Evolutionary conservation across 2,888 invertebrate species (phyloP).

Genomic region (Malacosoma neustria): DNA sequence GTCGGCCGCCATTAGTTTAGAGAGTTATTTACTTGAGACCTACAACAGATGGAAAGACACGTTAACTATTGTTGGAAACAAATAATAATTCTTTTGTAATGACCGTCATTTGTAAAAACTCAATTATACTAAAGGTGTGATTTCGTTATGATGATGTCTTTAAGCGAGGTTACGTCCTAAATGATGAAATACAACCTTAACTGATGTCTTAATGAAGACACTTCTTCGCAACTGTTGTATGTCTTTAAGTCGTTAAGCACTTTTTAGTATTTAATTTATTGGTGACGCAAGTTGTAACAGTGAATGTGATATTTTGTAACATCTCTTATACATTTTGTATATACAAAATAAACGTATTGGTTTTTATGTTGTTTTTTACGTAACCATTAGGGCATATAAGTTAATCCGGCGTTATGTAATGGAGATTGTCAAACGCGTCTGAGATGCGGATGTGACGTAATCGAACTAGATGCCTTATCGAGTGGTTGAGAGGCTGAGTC

Average conservation of each 20-base stretch:
- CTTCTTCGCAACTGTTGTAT: not conserved
- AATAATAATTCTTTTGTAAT: too few relatives aligned
- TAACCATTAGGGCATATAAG: conserved; percentile 29
- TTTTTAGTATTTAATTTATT: conserved; percentile 45
- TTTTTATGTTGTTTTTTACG: conserved; percentile 29
- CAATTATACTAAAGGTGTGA: too few relatives aligned
- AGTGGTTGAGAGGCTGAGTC: not conserved
- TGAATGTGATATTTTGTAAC: conserved; percentile 65
- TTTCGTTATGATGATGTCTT: not conserved
- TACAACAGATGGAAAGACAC: not conserved
- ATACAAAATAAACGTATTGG: conserved; percentile 44
- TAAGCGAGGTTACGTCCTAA: not conserved
- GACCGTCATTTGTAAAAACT: too few relatives aligned
- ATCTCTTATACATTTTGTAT: conserved; percentile 63
- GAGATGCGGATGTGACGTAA: not conserved
- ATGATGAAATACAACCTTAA: not conserved
- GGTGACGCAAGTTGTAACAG: conserved; percentile 49
- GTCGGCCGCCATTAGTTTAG: conserved; percentile 77
- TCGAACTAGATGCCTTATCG: not conserved
- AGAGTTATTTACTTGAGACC: not conserved
- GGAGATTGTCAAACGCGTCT: not conserved
- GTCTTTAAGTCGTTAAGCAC: not conserved
- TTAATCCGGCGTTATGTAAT: conserved; percentile 6
- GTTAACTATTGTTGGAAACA: too few relatives aligned
- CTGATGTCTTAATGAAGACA: not conserved